Evolutionary conservation across 2,797 vertebrate species (phyloP).

Genomic region (Mergus octosetaceus): DNA sequence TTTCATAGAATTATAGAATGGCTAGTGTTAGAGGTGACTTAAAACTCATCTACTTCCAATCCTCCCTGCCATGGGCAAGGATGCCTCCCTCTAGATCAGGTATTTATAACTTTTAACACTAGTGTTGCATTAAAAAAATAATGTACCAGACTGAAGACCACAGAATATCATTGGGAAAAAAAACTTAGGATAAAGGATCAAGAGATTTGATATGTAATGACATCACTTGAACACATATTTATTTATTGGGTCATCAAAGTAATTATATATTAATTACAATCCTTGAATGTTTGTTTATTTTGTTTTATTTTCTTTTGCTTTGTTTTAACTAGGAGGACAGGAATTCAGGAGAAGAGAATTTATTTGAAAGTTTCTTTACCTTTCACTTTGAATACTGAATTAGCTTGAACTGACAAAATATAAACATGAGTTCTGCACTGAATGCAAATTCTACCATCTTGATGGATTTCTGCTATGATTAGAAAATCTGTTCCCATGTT

Average conservation of each 20-base stretch:
- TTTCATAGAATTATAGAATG: too few species aligned
- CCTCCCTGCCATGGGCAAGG: neutral
- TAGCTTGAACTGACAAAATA: neutral
- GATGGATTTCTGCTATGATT: neutral
- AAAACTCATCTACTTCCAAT: too few species aligned
- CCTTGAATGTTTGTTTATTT: neutral
- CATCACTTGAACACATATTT: neutral
- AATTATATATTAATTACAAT: neutral
- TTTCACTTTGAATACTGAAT: neutral
- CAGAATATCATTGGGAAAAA: neutral
- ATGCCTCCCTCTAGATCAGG: too few species aligned
- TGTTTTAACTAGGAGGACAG: neutral
- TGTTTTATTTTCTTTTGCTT: too few species aligned
- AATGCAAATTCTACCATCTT: neutral
- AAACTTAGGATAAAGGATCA: neutral
- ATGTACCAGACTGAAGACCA: neutral
- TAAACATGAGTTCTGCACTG: neutral
- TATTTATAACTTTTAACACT: neutral
- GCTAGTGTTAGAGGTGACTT: too few species aligned
- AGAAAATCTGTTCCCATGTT: neutral
- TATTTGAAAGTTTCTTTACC: neutral
- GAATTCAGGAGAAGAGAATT: neutral
- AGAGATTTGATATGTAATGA: neutral
- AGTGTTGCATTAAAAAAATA: neutral
- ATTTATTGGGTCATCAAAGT: neutral